These are phyloP conservation scores for Balaeniceps rex DNA, from an alignment of 2,113 vertebrate species.

Conservation along the genomic window DNA sequence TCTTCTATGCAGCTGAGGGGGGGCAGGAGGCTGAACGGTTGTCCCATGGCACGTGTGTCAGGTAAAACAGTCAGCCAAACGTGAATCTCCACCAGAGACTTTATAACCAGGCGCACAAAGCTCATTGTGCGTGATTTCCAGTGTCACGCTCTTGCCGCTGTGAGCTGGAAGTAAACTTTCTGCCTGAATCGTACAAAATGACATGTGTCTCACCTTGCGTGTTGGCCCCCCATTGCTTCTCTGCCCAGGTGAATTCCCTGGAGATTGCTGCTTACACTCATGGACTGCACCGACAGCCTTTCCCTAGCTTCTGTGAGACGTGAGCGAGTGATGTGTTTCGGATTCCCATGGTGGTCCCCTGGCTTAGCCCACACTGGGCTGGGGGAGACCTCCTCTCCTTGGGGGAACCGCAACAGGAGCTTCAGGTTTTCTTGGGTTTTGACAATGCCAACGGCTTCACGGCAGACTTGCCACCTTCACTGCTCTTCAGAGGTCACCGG, in stretches of 20 bases:
- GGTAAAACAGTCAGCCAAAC: neutral
- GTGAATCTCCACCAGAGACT: neutral
- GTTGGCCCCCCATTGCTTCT: neutral
- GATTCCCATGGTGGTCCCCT: neutral
- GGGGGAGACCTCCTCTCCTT: neutral
- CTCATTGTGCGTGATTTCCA: rapidly evolving
- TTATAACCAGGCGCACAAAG: neutral
- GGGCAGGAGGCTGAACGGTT: neutral
- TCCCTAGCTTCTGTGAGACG: neutral
- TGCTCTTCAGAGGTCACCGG: neutral
- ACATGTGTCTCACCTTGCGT: neutral
- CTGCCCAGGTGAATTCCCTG: neutral
- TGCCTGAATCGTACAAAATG: neutral
- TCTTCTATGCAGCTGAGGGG: neutral
- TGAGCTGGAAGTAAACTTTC: neutral
- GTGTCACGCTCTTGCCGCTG: neutral
- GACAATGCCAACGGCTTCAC: neutral
- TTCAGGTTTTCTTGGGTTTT: neutral
- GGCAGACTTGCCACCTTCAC: neutral
- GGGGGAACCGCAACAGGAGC: neutral
- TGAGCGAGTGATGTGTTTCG: neutral
- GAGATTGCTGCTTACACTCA: neutral
- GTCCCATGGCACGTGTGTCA: neutral
- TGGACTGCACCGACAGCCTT: neutral
- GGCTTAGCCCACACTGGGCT: neutral